Percentiles rank a stretch among this genome's conserved stretches.
Conservation (phyloP, 2,797 vertebrate genomes). For the Ataeniobius toweri region DNA sequence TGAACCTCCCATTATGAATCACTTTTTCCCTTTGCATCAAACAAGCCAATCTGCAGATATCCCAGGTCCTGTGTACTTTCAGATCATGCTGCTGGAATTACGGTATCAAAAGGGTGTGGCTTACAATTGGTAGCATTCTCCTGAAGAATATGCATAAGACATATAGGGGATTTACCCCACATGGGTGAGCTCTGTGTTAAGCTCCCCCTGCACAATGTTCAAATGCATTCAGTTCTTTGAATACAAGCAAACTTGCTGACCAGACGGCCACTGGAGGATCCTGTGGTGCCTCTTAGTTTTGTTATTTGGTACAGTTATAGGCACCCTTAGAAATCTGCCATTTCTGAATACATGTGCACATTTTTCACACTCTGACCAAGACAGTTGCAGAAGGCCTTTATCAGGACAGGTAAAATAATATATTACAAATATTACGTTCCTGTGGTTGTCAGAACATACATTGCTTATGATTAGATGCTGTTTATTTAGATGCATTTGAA, state of each 20-base stretch:
- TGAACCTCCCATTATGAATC: neutral
- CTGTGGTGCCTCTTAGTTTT: neutral
- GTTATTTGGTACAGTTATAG: neutral
- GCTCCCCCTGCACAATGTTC: too few relatives aligned
- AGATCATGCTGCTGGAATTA: neutral
- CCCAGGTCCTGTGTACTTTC: neutral
- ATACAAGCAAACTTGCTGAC: neutral
- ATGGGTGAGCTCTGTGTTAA: neutral
- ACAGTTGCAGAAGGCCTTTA: too few relatives aligned
- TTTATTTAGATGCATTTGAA: too few relatives aligned
- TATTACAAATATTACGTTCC: too few relatives aligned
- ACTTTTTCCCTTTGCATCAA: neutral
- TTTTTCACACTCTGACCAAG: too few relatives aligned
- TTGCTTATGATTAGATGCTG: too few relatives aligned
- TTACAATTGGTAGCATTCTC: neutral
- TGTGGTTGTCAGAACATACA: too few relatives aligned
- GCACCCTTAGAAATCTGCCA: too few relatives aligned
- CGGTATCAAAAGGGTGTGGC: neutral
- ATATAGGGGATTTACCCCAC: neutral
- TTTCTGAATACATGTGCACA: too few relatives aligned
- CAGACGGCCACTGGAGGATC: neutral
- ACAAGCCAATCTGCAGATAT: neutral
- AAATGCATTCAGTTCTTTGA: neutral
- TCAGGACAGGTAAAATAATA: too few relatives aligned
- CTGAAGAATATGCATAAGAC: neutral